Evolutionary conservation across 2,797 vertebrate species (phyloP).

Genomic region (Scolopax rusticola): DNA sequence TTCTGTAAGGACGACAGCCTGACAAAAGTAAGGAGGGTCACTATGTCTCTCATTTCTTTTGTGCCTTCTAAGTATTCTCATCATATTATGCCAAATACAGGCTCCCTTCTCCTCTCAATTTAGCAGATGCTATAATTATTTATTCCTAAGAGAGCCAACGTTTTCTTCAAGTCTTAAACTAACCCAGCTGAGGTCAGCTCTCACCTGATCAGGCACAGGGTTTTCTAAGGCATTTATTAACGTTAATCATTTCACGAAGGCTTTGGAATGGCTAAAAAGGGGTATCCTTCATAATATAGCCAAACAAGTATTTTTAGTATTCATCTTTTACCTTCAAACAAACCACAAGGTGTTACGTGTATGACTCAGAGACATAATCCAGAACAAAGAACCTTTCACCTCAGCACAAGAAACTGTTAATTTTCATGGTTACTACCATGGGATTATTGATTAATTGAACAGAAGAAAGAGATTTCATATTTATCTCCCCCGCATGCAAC

Average conservation of each 20-base stretch:
- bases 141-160: background rate
- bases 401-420: background rate
- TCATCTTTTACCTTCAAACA: background rate
- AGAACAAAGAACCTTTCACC: background rate
- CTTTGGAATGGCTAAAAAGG: background rate
- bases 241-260: background rate
- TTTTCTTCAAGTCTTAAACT: background rate
- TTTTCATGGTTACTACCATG: background rate
- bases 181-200: background rate
- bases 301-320: background rate
- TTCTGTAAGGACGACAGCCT: background rate
- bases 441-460: background rate
- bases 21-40: accelerated
- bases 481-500: background rate
- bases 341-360: background rate
- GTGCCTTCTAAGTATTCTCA: background rate
- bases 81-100: background rate
- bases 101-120: accelerated
- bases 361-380: background rate
- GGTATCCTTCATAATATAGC: background rate
- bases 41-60: background rate
- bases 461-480: background rate
- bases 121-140: background rate
- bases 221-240: background rate
- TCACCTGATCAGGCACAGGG: background rate